Evolutionary conservation across 2,888 invertebrate species (phyloP), one percentile per base, ranked within the genome.

Genomic region (Xanthia icteritia): DNA sequence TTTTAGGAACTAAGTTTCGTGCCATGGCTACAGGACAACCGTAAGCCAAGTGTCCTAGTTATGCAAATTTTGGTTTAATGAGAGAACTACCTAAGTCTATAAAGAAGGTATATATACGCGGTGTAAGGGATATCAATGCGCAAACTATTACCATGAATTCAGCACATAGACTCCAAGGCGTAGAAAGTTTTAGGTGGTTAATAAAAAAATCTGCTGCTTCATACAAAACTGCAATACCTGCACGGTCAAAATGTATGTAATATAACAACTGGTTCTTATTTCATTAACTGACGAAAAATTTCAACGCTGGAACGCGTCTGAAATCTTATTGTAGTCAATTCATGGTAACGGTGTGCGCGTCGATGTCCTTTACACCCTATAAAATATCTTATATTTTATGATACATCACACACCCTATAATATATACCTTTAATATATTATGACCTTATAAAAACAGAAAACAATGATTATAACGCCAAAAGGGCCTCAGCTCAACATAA

Each of bases 1-100:
- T 81, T 84, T 66, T 74, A 61, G 66, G 39, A 71, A 61, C 85
- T 63, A 60, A 81, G 69, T 70, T 82, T 58, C 8, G 56, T 65
- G 65, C 61, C 17, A 31, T 60, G 36, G 68, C 70, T 80, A 56
- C 48, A 42, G 45, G 64, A 68, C 15, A 9, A 31, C 36, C n/a
- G n/a, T 45, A 48, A 60, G 61, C 31, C 69, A 78, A 78, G 51
- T 65, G 56, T 60, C 15, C 42, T 68, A 39, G 54, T 77, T 77
- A 78, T 78, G 79, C 48, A 83, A 63, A 83, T 65, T 65, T 61
- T 61, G 60, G 51, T 66, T 77, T 64, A 67, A 63, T 36, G 39
- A 54, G 13, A 42, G 42, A 66, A 65, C 48, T 77, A 66, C 3
- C 20, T n/a, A 23, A 45, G 23, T 65, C 13, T 45, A 1, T 36